These are phyloP conservation scores for Patiria miniata DNA, from an alignment of 35 echinoderm and acorn worm genomes.

Conservation along the genomic window DNA sequence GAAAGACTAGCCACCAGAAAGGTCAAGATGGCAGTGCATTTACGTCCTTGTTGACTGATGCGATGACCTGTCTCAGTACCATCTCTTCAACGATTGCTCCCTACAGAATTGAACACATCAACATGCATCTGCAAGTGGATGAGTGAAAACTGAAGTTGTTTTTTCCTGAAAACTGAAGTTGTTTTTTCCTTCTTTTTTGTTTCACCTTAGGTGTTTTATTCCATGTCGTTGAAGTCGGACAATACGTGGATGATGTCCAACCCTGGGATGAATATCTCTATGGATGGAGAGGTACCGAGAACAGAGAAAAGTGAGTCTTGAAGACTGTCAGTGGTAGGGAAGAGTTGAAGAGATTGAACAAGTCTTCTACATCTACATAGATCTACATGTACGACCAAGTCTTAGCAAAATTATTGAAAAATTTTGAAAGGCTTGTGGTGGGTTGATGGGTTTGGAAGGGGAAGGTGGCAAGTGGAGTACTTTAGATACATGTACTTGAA, in stretches of 20 bases:
- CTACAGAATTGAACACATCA: no score
- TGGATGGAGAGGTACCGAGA: slow-evolving; percentile 69
- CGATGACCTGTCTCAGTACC: no score
- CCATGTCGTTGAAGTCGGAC: slow-evolving; percentile 72
- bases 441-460: no score
- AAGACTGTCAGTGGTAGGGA: neutral
- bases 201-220: slow-evolving; percentile 87
- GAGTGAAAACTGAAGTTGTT: no score
- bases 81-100: no score
- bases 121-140: no score
- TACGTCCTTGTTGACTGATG: no score
- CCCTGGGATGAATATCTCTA: slow-evolving; percentile 62
- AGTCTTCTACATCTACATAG: neutral
- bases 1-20: neutral
- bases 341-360: neutral
- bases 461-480: no score
- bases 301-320: slow-evolving; percentile 58
- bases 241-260: slow-evolving; percentile 56
- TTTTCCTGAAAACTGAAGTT: no score
- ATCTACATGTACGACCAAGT: neutral
- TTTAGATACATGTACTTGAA: no score
- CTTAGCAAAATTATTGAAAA: neutral
- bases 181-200: slow-evolving; percentile 5
- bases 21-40: neutral
- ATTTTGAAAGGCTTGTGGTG: no score